Conservation (phyloP, 1,140 invertebrate species). For the Psix sp. region DNA sequence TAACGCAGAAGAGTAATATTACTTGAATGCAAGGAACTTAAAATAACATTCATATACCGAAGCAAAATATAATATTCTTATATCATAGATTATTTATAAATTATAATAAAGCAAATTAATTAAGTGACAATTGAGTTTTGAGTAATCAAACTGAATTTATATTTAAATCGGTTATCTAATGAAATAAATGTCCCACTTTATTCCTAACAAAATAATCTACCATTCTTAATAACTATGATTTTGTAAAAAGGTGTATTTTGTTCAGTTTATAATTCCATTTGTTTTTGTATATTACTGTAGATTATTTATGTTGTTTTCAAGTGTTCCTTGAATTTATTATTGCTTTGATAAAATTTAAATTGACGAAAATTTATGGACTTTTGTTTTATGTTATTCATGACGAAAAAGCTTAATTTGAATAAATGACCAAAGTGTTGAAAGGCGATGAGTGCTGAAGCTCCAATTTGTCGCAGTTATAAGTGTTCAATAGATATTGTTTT, state of each 20-base stretch:
- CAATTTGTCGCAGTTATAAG: slow-evolving; percentile 29
- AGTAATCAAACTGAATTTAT: slow-evolving; percentile 30
- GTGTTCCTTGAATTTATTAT: slow-evolving; percentile 18
- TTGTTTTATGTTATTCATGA: background rate
- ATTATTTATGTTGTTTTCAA: slow-evolving; percentile 8
- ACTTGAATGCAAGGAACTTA: slow-evolving; percentile 35
- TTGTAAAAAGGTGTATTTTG: too few species aligned
- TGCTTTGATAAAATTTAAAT: background rate
- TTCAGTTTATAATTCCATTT: too few species aligned
- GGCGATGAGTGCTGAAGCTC: slow-evolving; percentile 15
- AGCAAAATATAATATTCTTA: slow-evolving; percentile 47
- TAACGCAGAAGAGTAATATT: slow-evolving; percentile 27
- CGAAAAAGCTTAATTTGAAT: slow-evolving; percentile 4
- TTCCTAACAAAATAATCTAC: background rate
- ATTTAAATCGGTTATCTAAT: slow-evolving; percentile 23
- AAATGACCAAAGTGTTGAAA: slow-evolving; percentile 42
- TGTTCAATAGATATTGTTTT: slow-evolving; percentile 39
- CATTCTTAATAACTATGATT: too few species aligned
- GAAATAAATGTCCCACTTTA: background rate
- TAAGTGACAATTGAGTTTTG: slow-evolving; percentile 32
- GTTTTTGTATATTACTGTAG: slow-evolving; percentile 1
- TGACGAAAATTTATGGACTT: background rate
- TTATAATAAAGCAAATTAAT: slow-evolving; percentile 18
- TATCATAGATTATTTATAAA: slow-evolving; percentile 46
- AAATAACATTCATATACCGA: slow-evolving; percentile 17